These are phyloP conservation scores for Drosophila tripunctata DNA, from an alignment of 2,888 invertebrate species.

Conservation along the genomic window DNA sequence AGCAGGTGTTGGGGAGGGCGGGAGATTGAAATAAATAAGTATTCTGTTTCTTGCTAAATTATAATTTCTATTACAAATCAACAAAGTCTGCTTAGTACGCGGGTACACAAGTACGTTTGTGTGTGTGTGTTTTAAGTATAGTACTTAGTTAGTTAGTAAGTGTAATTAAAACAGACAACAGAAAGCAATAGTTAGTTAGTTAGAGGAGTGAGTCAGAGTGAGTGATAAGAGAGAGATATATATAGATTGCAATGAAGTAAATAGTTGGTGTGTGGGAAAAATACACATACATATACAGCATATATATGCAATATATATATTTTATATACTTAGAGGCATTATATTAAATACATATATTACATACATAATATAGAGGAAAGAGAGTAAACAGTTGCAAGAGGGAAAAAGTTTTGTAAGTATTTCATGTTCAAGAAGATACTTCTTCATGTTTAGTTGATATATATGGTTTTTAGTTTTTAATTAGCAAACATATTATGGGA, in stretches of 20 bases:
- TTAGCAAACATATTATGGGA: slow-evolving; percentile 32
- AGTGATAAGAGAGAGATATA: background rate
- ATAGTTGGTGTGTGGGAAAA: slow-evolving; percentile 35
- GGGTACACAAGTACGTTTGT: slow-evolving; percentile 1
- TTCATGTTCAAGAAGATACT: slow-evolving; percentile 18
- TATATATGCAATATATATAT: slow-evolving; percentile 68
- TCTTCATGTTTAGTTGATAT: slow-evolving; percentile 25
- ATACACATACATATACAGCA: slow-evolving; percentile 77
- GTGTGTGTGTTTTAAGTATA: slow-evolving; percentile 7
- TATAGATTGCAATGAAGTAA: slow-evolving; percentile 17
- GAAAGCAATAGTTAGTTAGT: slow-evolving; percentile 20
- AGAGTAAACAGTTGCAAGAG: slow-evolving; percentile 70
- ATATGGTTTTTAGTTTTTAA: slow-evolving; percentile 29
- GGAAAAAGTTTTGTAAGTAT: slow-evolving; percentile 69
- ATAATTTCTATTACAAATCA: slow-evolving; percentile 23
- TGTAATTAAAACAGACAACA: slow-evolving; percentile 16
- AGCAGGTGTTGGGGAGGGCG: slow-evolving; percentile 2
- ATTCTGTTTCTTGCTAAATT: slow-evolving; percentile 4
- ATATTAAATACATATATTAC: slow-evolving; percentile 70
- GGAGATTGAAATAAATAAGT: background rate
- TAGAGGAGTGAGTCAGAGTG: slow-evolving; percentile 9
- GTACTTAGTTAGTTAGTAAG: slow-evolving; percentile 20
- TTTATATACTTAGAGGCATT: slow-evolving; percentile 40
- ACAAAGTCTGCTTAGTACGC: slow-evolving; percentile 12
- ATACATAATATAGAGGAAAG: slow-evolving; percentile 51